Base-by-base conservation (phyloP, 2,888 invertebrate species). In the Cerceris rybyensis region DNA sequence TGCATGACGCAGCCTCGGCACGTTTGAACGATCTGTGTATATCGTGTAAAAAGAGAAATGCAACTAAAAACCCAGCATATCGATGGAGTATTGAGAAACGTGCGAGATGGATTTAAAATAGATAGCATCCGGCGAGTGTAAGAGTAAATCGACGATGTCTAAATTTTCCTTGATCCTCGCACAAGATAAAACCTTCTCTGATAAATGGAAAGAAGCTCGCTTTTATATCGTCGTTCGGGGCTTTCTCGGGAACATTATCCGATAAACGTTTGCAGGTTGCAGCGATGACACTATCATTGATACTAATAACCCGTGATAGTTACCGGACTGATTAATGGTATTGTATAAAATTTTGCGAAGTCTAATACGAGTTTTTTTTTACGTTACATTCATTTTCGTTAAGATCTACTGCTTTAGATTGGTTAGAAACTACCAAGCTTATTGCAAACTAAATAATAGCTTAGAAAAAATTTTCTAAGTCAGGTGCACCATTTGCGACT, bases 1-100 rank as follows among this genome's bases (percentile, higher is more conserved):
- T 66, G 50, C 74, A 58, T 79, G 84, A 82, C 75, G 74, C 46
- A 57, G 60, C n/a, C 6, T 7, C 9, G 64, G 7, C 52, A 66
- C 58, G 71, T 72, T 59, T 41, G n/a, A 68, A 59, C 65, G 78
- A 77, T 46, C 71, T 63, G 28, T 55, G 63, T 42, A 42, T 70
- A 61, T 43, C 49, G 52, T 6, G 42, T 0, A 63, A 55, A 70
- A 72, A 54, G 60, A 54, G 39, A 42, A 11, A 50, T 49, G n/a
- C 28, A 39, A 52, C 60, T 49, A 60, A 75, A 83, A 80, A 61
- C 54, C 55, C n/a, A 9, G 59, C 50, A 28, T 46, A 63, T 50
- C 54, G 65, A 50, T 28, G 60, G 13, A 42, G 28, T 39, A 52
- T 70, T 50, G 65, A 43, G 65, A 17, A 61, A 61, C 43, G 43